Evolutionary conservation across 1,140 invertebrate genomes (phyloP).

Genomic region (Heliconius congener): DNA sequence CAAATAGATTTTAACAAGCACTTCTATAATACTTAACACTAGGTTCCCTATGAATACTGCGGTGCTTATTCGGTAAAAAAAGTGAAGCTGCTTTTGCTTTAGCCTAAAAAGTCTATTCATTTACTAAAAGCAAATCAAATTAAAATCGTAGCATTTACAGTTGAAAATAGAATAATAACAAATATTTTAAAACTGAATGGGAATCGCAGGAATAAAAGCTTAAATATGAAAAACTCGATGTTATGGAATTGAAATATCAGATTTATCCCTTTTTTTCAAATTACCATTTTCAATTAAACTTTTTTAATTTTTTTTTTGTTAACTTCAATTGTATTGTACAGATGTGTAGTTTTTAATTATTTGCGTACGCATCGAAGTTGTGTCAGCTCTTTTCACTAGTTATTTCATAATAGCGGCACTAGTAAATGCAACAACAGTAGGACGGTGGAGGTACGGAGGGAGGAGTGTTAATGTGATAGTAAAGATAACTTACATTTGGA

Average conservation of each 20-base stretch:
- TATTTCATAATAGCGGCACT: neutral
- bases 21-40: too few species aligned
- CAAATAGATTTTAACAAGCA: too few species aligned
- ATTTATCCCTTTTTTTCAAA: conserved; percentile 8
- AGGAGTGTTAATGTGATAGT: too few species aligned
- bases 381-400: neutral
- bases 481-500: too few species aligned
- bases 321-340: neutral
- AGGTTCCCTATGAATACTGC: too few species aligned
- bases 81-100: too few species aligned
- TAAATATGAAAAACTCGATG: conserved; percentile 7
- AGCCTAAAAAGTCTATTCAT: neutral
- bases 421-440: too few species aligned
- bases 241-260: neutral
- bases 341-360: neutral
- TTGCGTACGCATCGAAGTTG: neutral
- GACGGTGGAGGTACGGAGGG: too few species aligned
- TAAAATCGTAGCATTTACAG: too few species aligned
- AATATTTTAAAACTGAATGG: neutral
- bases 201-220: neutral
- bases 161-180: neutral
- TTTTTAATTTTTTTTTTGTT: neutral
- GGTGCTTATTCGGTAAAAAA: too few species aligned
- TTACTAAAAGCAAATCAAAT: neutral
- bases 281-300: neutral